These are phyloP conservation scores for Entomyzon cyanotis DNA, from an alignment of 2,113 vertebrate genomes.

Conservation along the genomic window DNA sequence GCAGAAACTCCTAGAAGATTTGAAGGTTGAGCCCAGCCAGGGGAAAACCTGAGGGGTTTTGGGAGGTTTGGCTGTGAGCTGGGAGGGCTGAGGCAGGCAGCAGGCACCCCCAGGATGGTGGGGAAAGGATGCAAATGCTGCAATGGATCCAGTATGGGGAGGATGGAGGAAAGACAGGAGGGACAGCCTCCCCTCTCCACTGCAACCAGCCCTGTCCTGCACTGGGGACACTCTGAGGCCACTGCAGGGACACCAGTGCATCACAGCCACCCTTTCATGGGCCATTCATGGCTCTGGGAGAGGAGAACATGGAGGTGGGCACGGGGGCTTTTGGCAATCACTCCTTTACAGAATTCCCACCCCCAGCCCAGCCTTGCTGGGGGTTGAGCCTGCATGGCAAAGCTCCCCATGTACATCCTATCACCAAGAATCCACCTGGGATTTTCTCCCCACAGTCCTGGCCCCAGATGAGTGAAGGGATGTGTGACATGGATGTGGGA, in stretches of 20 bases:
- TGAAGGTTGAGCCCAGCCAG: not conserved
- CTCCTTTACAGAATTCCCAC: not conserved
- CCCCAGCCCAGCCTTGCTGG: fast-evolving
- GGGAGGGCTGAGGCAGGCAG: not conserved
- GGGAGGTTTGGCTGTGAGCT: not conserved
- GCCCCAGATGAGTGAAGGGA: not conserved
- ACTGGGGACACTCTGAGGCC: fast-evolving
- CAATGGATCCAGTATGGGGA: not conserved
- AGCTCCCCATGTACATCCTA: fast-evolving
- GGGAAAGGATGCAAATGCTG: not conserved
- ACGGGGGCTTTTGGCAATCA: not conserved
- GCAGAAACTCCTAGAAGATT: not conserved
- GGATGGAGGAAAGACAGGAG: not conserved
- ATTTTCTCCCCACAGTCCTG: not conserved
- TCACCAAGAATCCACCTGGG: not conserved
- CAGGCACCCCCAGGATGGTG: not conserved
- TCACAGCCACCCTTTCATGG: not conserved
- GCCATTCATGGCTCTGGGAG: not conserved
- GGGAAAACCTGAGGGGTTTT: not conserved
- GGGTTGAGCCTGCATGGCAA: not conserved
- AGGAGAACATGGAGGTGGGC: not conserved
- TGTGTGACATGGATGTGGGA: not conserved
- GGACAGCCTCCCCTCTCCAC: fast-evolving
- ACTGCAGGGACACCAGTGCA: not conserved
- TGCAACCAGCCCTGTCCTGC: not conserved